phyloP scores from a whole-genome alignment of 2,113 vertebrate genomes.

The Ariopsis seemanni region DNA sequence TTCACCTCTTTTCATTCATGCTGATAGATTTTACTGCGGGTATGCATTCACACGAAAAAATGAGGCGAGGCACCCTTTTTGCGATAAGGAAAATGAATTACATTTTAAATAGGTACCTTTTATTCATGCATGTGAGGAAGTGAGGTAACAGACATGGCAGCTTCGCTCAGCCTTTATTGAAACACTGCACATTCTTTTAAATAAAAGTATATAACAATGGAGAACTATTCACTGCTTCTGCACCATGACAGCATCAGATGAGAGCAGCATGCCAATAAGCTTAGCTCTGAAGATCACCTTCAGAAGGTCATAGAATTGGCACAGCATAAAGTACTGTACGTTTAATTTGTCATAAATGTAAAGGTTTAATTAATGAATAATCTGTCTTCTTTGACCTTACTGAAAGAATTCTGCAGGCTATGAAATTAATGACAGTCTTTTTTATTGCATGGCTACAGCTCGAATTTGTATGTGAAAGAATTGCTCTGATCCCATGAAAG shows the following conservation, averaged over 20 bases:
- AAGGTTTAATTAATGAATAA: background rate
- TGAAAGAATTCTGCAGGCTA: background rate
- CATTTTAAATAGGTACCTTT: constrained; percentile 12
- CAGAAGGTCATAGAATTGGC: background rate
- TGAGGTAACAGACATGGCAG: constrained; percentile 1
- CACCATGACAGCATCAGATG: constrained; percentile 17
- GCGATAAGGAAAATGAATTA: constrained; percentile 15
- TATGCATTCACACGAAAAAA: background rate
- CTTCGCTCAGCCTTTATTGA: background rate
- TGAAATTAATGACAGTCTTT: background rate
- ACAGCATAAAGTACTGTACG: background rate
- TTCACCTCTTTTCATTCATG: constrained; percentile 10
- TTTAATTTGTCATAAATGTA: background rate
- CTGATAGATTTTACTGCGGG: constrained; percentile 2
- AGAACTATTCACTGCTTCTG: constrained; percentile 7
- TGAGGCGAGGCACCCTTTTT: background rate
- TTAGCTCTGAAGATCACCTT: constrained; percentile 7
- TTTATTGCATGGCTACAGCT: background rate
- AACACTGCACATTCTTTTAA: constrained; percentile 28
- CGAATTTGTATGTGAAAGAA: background rate
- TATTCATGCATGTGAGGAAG: constrained; percentile 23
- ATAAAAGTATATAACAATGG: constrained; percentile 19
- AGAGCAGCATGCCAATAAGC: constrained; percentile 31
- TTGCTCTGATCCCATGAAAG: background rate
- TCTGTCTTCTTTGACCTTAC: background rate